Percentiles rank a stretch among this genome's conserved stretches.
These are phyloP conservation scores for Formica exsecta DNA, from an alignment of 1,140 invertebrate genomes.

Conservation along the genomic window DNA sequence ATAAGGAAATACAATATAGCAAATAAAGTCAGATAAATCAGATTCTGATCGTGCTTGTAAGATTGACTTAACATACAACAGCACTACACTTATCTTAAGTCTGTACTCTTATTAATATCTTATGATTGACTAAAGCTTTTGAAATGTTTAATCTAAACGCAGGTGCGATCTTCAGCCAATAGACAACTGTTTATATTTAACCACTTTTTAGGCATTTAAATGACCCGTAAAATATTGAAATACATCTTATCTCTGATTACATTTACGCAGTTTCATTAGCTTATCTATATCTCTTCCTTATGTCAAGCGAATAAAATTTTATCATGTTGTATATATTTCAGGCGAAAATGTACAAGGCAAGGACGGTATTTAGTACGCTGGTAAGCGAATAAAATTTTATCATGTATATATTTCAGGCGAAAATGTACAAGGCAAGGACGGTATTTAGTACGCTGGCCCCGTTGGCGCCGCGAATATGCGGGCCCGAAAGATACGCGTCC, in stretches of 20 bases:
- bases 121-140: background rate
- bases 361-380: constrained; percentile 87
- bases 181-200: background rate
- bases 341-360: constrained; percentile 91
- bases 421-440: constrained; percentile 91
- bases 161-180: background rate
- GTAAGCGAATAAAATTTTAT: constrained; percentile 14
- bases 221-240: constrained; percentile 3
- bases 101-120: background rate
- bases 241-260: background rate
- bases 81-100: constrained; percentile 1
- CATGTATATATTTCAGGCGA: constrained; percentile 79
- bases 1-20: background rate
- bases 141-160: constrained; percentile 11
- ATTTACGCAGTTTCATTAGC: background rate
- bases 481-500: constrained; percentile 90
- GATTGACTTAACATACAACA: background rate
- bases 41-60: background rate
- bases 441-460: constrained; percentile 87
- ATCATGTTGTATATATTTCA: constrained; percentile 66
- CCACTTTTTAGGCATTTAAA: constrained; percentile 9
- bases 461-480: constrained; percentile 88
- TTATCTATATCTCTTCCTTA: background rate
- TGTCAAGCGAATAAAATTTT: background rate
- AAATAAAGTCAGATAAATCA: constrained; percentile 49